Percentiles rank a stretch among this genome's conserved stretches.
These are phyloP conservation scores for Cheilosia urbana DNA, from an alignment of 2,888 invertebrate species.

Conservation along the genomic window DNA sequence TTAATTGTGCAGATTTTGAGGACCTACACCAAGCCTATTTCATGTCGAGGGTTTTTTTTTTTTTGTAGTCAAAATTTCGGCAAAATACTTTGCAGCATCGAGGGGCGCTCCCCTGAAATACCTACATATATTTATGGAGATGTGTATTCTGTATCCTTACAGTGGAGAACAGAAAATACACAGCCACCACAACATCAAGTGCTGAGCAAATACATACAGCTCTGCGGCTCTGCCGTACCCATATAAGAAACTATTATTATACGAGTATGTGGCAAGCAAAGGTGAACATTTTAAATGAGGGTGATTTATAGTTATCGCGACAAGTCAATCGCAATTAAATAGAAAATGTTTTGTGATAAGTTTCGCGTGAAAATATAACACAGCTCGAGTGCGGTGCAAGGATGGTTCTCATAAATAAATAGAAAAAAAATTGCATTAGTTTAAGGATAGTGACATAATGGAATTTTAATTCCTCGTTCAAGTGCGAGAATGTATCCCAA, in stretches of 20 bases:
- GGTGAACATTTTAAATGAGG: slow-evolving; percentile 20
- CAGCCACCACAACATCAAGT: slow-evolving; percentile 7
- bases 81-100: slow-evolving; percentile 1
- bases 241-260: not conserved
- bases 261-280: slow-evolving; percentile 23
- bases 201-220: slow-evolving; percentile 3
- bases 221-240: slow-evolving; percentile 2
- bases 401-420: not conserved
- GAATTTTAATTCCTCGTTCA: no score
- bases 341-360: slow-evolving; percentile 1
- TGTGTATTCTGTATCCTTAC: slow-evolving; percentile 6
- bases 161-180: slow-evolving; percentile 10
- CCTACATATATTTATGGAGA: slow-evolving; percentile 1
- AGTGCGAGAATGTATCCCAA: no score
- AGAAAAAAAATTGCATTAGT: not conserved
- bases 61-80: not conserved
- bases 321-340: not conserved
- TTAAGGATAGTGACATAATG: no score
- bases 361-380: not conserved
- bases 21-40: not conserved
- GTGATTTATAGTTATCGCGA: slow-evolving; percentile 5
- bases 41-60: not conserved
- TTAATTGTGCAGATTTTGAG: not conserved
- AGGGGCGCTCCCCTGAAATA: slow-evolving; percentile 4
- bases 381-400: not conserved